Evolutionary conservation across 2,113 vertebrate species (phyloP).

Genomic region (Pseudorasbora parva): DNA sequence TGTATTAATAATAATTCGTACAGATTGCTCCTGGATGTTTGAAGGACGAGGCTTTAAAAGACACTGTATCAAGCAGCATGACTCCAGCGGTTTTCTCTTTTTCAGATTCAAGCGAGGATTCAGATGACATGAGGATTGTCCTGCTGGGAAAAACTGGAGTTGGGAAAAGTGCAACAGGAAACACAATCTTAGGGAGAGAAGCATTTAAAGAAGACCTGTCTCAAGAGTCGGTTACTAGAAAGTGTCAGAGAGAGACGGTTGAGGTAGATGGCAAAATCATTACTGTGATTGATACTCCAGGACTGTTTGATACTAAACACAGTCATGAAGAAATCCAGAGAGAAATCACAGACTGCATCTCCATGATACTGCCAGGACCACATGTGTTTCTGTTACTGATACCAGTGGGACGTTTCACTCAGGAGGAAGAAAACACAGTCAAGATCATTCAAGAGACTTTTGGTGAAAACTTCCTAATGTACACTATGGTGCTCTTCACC

Average conservation of each 20-base stretch:
- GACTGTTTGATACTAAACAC: background rate
- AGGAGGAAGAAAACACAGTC: fast-evolving
- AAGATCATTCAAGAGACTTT: background rate
- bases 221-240: background rate
- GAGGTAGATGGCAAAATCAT: fast-evolving
- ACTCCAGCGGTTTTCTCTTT: background rate
- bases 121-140: background rate
- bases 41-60: background rate
- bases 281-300: background rate
- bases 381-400: background rate
- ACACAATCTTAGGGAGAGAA: background rate
- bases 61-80: background rate
- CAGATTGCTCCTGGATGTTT: background rate
- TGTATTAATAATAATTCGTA: background rate
- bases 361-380: background rate
- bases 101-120: fast-evolving
- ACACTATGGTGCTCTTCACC: slow-evolving; percentile 3
- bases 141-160: background rate
- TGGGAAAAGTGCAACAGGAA: background rate
- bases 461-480: background rate
- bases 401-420: background rate
- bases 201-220: background rate
- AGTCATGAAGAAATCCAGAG: background rate
- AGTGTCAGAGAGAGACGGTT: background rate
- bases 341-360: background rate